A percentile compares a stretch with the other conserved stretches of the same genome.
These are phyloP conservation scores for Austrofundulus limnaeus DNA, from an alignment of 2,113 vertebrate species.

Conservation along the genomic window DNA sequence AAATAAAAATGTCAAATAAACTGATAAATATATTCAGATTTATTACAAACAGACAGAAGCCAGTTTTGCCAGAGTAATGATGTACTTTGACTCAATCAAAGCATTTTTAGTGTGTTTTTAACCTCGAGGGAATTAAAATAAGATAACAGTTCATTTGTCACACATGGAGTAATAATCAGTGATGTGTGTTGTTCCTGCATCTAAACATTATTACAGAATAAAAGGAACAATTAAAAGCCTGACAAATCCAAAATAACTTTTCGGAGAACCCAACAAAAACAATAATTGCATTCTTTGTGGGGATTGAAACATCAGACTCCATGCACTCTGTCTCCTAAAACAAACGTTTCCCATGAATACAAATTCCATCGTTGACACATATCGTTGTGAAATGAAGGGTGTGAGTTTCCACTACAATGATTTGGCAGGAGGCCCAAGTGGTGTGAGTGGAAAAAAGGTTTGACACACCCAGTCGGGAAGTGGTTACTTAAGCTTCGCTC, in stretches of 20 bases:
- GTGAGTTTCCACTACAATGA: conserved; percentile 71
- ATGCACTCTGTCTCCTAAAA: conserved; percentile 41
- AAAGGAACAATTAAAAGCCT: too few relatives aligned
- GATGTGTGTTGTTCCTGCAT: too few relatives aligned
- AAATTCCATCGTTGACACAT: conserved; percentile 52
- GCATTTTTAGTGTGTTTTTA: conserved; percentile 10
- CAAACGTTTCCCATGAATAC: conserved; percentile 56
- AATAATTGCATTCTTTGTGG: conserved; percentile 43
- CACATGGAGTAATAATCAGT: too few relatives aligned
- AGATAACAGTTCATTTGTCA: too few relatives aligned
- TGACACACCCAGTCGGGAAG: conserved; percentile 75
- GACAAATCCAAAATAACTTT: conserved; percentile 33
- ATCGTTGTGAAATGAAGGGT: conserved; percentile 57
- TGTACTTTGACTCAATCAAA: too few relatives aligned
- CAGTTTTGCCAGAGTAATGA: too few relatives aligned
- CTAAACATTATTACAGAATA: too few relatives aligned
- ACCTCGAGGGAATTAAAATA: conserved; percentile 16
- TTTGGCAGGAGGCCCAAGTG: conserved; percentile 56
- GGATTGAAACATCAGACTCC: conserved; percentile 36
- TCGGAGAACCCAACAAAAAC: neutral
- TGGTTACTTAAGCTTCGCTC: conserved; percentile 72
- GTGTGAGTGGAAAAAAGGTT: conserved; percentile 57
- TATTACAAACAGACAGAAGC: too few relatives aligned
- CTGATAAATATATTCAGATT: too few relatives aligned
- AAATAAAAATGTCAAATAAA: too few relatives aligned